A percentile compares a stretch with the other conserved stretches of the same genome.
phyloP scores from a whole-genome alignment of 2,888 invertebrate species.

The Mimas tiliae region DNA sequence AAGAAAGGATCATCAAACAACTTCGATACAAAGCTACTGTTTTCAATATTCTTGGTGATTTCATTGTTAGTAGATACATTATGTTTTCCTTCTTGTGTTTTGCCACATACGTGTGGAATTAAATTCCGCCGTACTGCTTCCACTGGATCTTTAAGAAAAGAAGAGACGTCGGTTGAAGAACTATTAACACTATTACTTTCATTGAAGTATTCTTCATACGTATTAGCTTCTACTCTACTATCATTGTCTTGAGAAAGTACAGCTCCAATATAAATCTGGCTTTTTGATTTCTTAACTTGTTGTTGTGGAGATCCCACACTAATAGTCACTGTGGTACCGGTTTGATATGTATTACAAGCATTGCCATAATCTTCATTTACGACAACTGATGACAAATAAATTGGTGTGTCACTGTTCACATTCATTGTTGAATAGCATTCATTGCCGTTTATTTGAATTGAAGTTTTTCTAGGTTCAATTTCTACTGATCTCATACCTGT shows the following conservation, averaged over 20 bases:
- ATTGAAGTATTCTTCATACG: slow-evolving; percentile 75
- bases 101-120: slow-evolving; percentile 91
- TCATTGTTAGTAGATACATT: slow-evolving; percentile 35
- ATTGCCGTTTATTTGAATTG: slow-evolving; percentile 89
- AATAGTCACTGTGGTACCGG: slow-evolving; percentile 86
- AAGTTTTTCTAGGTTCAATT: slow-evolving; percentile 85
- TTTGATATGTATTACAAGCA: slow-evolving; percentile 75
- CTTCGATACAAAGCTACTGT: slow-evolving; percentile 83
- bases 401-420: slow-evolving; percentile 87
- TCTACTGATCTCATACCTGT: slow-evolving; percentile 58
- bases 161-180: slow-evolving; percentile 71
- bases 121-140: slow-evolving; percentile 90
- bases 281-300: slow-evolving; percentile 74
- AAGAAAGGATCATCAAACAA: slow-evolving; percentile 87
- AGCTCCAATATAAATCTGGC: slow-evolving; percentile 81
- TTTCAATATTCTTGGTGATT: slow-evolving; percentile 54
- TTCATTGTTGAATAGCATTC: slow-evolving; percentile 91
- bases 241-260: slow-evolving; percentile 59
- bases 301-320: slow-evolving; percentile 83
- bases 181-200: slow-evolving; percentile 47
- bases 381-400: slow-evolving; percentile 90
- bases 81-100: slow-evolving; percentile 62
- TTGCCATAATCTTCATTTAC: slow-evolving; percentile 85
- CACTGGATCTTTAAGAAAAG: slow-evolving; percentile 88
- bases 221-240: slow-evolving; percentile 59